phyloP scores from a whole-genome alignment of 2,797 vertebrate genomes.

The Chaunax sp. region DNA sequence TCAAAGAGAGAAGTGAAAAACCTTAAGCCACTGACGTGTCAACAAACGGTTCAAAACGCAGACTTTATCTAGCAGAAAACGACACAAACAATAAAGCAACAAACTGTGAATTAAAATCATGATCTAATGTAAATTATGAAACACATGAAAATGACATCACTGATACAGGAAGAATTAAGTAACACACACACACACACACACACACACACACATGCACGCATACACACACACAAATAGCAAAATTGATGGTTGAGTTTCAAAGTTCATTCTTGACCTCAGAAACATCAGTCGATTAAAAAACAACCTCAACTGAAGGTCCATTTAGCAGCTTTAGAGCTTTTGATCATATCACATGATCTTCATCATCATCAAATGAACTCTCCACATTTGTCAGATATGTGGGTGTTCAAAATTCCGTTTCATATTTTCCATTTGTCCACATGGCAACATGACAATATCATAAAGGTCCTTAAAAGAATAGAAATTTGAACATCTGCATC shows the following conservation, averaged over 20 bases:
- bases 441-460: background rate
- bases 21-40: slow-evolving; percentile 51
- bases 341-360: slow-evolving; percentile 2
- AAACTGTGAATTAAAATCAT: background rate
- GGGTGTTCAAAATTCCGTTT: background rate
- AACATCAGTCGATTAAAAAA: slow-evolving; percentile 11
- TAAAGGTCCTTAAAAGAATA: background rate
- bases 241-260: slow-evolving; percentile 37
- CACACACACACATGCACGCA: slow-evolving; percentile 7
- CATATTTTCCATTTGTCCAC: background rate
- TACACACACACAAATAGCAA: slow-evolving; percentile 19
- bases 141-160: slow-evolving; percentile 21
- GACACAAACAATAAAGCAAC: slow-evolving; percentile 13
- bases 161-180: slow-evolving; percentile 5
- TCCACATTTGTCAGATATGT: background rate
- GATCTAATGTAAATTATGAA: slow-evolving; percentile 5
- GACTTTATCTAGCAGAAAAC: slow-evolving; percentile 19
- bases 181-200: slow-evolving; percentile 1
- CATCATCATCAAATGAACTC: background rate
- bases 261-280: slow-evolving; percentile 25
- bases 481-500: background rate
- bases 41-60: slow-evolving; percentile 38
- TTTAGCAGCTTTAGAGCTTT: slow-evolving; percentile 17
- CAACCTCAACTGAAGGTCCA: slow-evolving; percentile 22
- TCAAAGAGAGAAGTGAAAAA: slow-evolving; percentile 33